These are phyloP conservation scores for Clarias gariepinus DNA, from an alignment of 2,113 vertebrate genomes.

Conservation along the genomic window DNA sequence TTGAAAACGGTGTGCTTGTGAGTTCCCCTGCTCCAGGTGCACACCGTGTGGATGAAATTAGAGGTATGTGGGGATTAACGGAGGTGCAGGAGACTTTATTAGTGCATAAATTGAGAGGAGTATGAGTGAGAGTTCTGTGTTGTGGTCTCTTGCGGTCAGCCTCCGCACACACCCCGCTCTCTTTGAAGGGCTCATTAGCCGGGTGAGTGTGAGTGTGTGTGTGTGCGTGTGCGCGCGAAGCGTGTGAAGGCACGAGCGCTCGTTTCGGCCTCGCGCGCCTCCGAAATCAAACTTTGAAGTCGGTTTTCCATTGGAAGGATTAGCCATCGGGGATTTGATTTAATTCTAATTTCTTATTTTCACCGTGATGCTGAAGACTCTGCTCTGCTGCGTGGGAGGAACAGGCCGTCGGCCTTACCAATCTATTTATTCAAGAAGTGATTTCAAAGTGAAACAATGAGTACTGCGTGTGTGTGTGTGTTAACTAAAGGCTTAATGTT, in stretches of 20 bases:
- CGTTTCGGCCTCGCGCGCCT: slow-evolving; percentile 66
- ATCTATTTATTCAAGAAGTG: slow-evolving; percentile 63
- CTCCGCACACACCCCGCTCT: slow-evolving; percentile 66
- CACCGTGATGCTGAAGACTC: slow-evolving; percentile 63
- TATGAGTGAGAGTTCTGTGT: slow-evolving; percentile 9
- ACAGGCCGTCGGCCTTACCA: slow-evolving; percentile 50
- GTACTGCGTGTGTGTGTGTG: slow-evolving; percentile 30
- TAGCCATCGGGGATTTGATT: slow-evolving; percentile 74
- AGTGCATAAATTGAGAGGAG: slow-evolving; percentile 35
- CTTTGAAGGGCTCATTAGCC: slow-evolving; percentile 80
- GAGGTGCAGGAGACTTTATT: slow-evolving; percentile 30
- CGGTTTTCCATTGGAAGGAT: slow-evolving; percentile 75
- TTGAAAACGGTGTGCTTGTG: not conserved
- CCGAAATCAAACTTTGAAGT: slow-evolving; percentile 82
- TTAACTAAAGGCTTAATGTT: not conserved
- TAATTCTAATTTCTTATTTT: slow-evolving; percentile 64
- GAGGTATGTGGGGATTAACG: slow-evolving; percentile 25
- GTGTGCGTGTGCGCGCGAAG: slow-evolving; percentile 75
- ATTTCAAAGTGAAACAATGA: slow-evolving; percentile 57
- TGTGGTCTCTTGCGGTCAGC: slow-evolving; percentile 72
- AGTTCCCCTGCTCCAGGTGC: not conserved
- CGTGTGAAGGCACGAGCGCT: slow-evolving; percentile 71
- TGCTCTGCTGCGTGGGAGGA: slow-evolving; percentile 55
- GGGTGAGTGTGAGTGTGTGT: slow-evolving; percentile 77
- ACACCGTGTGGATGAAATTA: not conserved